phyloP scores from a whole-genome alignment of 1,140 invertebrate genomes.

The Microplitis mediator region DNA sequence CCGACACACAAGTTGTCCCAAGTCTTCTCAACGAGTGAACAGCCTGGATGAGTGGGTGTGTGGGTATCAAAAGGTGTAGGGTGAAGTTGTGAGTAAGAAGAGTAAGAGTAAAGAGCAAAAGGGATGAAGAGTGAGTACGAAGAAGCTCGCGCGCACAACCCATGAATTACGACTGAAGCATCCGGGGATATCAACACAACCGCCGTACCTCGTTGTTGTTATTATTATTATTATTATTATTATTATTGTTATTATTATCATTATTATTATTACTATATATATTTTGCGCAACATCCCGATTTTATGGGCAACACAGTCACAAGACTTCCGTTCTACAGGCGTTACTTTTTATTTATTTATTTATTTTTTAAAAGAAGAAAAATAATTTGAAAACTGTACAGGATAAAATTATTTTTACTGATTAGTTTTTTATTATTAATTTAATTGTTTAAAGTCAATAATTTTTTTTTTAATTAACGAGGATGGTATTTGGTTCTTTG shows the following conservation, averaged over 20 bases:
- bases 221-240: constrained; percentile 3
- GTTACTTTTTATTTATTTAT: neutral
- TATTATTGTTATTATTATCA: neutral
- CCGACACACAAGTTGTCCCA: constrained; percentile 17
- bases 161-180: constrained; percentile 23
- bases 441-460: too few relatives aligned
- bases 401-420: too few relatives aligned
- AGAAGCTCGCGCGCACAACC: neutral
- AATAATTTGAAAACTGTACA: too few relatives aligned
- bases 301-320: constrained; percentile 49
- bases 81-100: too few relatives aligned
- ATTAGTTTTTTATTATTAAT: too few relatives aligned
- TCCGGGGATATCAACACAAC: constrained; percentile 22
- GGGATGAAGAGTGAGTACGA: neutral
- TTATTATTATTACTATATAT: too few relatives aligned
- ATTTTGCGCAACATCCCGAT: constrained; percentile 59
- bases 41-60: neutral
- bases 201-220: neutral
- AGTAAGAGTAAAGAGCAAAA: neutral
- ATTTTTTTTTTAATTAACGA: too few relatives aligned
- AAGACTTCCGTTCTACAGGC: neutral
- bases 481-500: too few relatives aligned
- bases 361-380: too few relatives aligned
- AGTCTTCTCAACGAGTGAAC: neutral
- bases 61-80: too few relatives aligned